Percentiles rank a stretch among this genome's conserved stretches.
These are phyloP conservation scores for Hemichromis elongatus DNA, from an alignment of 2,113 vertebrate species.

Conservation along the genomic window DNA sequence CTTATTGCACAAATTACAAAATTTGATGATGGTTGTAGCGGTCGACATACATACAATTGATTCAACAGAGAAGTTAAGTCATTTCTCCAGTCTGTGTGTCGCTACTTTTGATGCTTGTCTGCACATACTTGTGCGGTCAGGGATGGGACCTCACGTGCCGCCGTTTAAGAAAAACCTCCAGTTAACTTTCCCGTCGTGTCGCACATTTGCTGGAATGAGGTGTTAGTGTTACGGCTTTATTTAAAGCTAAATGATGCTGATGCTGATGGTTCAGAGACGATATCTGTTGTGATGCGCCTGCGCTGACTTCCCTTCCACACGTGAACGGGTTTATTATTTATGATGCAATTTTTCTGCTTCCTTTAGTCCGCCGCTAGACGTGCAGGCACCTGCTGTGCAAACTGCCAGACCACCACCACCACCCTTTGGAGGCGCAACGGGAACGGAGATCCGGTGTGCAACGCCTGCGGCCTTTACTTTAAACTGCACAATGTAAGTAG, in stretches of 20 bases:
- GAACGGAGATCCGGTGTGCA: slow-evolving; percentile 98
- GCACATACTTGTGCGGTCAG: not conserved
- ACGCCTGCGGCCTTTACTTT: slow-evolving; percentile 99
- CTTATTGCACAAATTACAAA: slow-evolving; percentile 40
- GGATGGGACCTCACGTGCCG: not conserved
- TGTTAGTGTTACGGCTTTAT: not conserved
- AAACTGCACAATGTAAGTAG: slow-evolving; percentile 98
- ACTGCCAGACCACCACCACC: slow-evolving; percentile 98
- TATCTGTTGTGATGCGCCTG: not conserved
- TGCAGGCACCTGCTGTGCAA: slow-evolving; percentile 98
- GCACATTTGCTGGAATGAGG: not conserved
- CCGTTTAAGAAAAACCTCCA: not conserved
- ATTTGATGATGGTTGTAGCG: slow-evolving; percentile 32
- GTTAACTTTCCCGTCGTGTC: not conserved
- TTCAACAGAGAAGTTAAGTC: slow-evolving; percentile 20
- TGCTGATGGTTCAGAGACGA: not conserved
- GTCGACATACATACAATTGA: slow-evolving; percentile 32
- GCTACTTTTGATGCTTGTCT: slow-evolving; percentile 42
- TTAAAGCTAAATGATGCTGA: not conserved
- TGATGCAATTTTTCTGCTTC: slow-evolving; percentile 20
- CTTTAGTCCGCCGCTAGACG: slow-evolving; percentile 91
- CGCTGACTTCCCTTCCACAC: not conserved
- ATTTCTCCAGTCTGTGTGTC: slow-evolving; percentile 16
- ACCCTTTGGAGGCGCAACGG: slow-evolving; percentile 98
- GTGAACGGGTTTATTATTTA: slow-evolving; percentile 18